Evolutionary conservation across 2,113 vertebrate species (phyloP), one percentile per base, ranked within the genome.

Genomic region (Myrmecophaga tridactyla): DNA sequence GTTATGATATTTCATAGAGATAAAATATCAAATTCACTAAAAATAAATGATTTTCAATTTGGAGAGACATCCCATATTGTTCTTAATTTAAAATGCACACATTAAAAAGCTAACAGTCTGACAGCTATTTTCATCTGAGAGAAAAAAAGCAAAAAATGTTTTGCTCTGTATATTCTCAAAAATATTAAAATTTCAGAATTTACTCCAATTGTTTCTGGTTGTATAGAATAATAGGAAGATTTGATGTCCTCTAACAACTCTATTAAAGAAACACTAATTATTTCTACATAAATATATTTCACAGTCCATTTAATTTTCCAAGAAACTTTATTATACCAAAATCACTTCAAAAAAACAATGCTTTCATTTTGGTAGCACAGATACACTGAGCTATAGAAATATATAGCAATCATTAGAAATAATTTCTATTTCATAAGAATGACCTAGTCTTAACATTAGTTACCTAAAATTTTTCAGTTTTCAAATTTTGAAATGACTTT

Each of bases 271-370:
- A 80, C 31, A 90, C 39, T 75, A 92, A 94, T 95, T 72, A 96
- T 67, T 94, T 91, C 76, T 81, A 94, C 15, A 72, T 69, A 95
- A 96, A 94, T 83, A 96, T 25, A 95, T 43, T 95, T 93, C 83
- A 94, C 10, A 92, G 73, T 72, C 17, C 75, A 67, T 94, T 94
- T 82, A 85, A 60, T 80, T 88, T 80, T 96, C 75, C 6, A 94
- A 93, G 62, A 67, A 83, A 92, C 36, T 95, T 92, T 69, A 92
- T 63, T 69, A 78, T 31, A 89, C 29, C 14, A 94, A 95, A 90
- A 84, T 85, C 80, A 92, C 25, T 76, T 76, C 41, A 88, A 78
- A 91, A 96, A 94, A 96, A 65, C 23, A 89, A 94, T n/a, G 11
- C 23, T 78, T 86, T 82, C 21, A 67, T 41, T 73, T 39, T 73